phyloP scores from a whole-genome alignment of 2,888 invertebrate genomes.

The Drosophila melanocephala region DNA sequence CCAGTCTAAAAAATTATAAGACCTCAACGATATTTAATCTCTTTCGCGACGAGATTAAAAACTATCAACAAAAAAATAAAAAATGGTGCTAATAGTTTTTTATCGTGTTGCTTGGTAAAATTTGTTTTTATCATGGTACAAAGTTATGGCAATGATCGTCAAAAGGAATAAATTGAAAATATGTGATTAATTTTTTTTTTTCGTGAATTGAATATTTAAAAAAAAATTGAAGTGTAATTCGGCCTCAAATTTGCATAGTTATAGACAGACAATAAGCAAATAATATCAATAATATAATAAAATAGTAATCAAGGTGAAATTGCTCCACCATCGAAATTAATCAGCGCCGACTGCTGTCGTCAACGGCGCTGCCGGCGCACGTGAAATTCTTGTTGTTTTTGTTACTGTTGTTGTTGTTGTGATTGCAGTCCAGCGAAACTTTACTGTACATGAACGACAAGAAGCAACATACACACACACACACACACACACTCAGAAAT shows the following conservation, averaged over 20 bases:
- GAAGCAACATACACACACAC: constrained; percentile 10
- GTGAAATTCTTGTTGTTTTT: constrained; percentile 19
- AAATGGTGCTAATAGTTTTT: neutral
- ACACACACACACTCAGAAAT: no score
- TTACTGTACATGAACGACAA: constrained; percentile 49
- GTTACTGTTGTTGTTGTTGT: constrained; percentile 13
- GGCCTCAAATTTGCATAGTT: neutral
- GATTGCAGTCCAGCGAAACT: constrained; percentile 18
- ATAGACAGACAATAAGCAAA: neutral
- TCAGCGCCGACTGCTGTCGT: constrained; percentile 23
- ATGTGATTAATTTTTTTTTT: neutral
- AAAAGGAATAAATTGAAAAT: neutral
- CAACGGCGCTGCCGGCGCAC: constrained; percentile 19
- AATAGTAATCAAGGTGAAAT: constrained; percentile 38
- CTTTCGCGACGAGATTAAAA: neutral
- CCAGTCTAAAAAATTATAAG: neutral
- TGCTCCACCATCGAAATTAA: constrained; percentile 29
- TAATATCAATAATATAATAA: neutral
- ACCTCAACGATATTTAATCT: neutral
- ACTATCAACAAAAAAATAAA: neutral
- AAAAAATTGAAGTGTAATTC: neutral
- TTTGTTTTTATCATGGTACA: neutral
- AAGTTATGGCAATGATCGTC: neutral
- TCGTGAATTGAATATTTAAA: neutral
- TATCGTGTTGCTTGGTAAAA: neutral